These are phyloP conservation scores for Steinernema carpocapsae DNA, from an alignment of 2,888 invertebrate genomes.

Conservation along the genomic window DNA sequence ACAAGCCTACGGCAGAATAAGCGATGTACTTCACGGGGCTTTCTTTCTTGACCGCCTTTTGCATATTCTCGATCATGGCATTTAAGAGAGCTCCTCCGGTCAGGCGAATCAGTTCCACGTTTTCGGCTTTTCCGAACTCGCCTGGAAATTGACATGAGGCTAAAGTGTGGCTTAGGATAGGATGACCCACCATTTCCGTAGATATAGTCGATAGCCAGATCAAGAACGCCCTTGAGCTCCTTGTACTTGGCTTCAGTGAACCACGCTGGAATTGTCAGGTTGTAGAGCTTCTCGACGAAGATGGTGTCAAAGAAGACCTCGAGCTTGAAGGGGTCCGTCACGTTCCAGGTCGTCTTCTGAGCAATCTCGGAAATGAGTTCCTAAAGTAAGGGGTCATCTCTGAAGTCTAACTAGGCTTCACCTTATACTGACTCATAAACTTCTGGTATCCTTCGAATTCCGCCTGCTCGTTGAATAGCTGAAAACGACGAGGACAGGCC, in stretches of 20 bases:
- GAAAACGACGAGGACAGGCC: slow-evolving; percentile 1
- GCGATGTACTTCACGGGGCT: slow-evolving; percentile 13
- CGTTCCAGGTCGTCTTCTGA: not conserved
- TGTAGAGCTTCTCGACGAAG: slow-evolving; percentile 7
- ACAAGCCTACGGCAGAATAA: slow-evolving; percentile 38
- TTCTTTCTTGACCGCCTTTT: slow-evolving; percentile 28
- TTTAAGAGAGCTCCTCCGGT: slow-evolving; percentile 39
- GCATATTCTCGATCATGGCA: slow-evolving; percentile 41
- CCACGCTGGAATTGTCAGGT: not conserved
- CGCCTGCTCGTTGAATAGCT: slow-evolving; percentile 33
- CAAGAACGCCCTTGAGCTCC: not conserved
- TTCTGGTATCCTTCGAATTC: no score
- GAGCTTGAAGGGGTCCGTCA: not conserved
- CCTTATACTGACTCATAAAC: no score
- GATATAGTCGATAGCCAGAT: slow-evolving; percentile 24
- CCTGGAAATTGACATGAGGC: no score
- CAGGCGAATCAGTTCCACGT: slow-evolving; percentile 39
- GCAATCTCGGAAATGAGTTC: slow-evolving; percentile 18
- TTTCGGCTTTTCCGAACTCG: slow-evolving; percentile 39
- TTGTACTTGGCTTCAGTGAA: not conserved
- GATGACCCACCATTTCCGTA: slow-evolving; percentile 14
- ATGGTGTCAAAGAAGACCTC: not conserved
- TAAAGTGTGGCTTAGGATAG: not conserved
- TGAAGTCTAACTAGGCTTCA: no score
- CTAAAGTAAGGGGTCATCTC: not conserved